Conservation (phyloP, 2,888 invertebrate genomes). For the Tortricodes alternella region DNA sequence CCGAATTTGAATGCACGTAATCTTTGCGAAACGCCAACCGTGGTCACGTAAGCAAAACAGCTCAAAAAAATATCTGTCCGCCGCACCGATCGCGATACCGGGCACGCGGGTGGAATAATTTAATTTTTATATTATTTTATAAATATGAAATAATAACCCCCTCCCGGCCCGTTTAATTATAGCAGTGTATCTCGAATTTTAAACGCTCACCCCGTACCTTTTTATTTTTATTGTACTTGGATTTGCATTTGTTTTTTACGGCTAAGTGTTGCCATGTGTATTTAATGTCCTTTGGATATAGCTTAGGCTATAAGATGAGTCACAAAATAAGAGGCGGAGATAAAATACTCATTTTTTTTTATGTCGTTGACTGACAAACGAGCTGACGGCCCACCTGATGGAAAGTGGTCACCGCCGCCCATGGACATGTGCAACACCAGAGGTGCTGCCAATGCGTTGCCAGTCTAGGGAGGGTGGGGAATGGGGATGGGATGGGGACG, state of each 20-base stretch:
- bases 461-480: too few relatives aligned
- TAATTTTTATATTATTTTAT: slow-evolving; percentile 72
- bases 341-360: too few relatives aligned
- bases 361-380: too few relatives aligned
- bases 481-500: too few relatives aligned
- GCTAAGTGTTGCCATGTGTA: slow-evolving; percentile 23
- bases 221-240: slow-evolving; percentile 68
- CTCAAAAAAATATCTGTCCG: slow-evolving; percentile 66
- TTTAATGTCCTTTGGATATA: too few relatives aligned
- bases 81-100: slow-evolving; percentile 78
- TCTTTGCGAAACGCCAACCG: slow-evolving; percentile 62
- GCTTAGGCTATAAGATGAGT: too few relatives aligned
- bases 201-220: slow-evolving; percentile 60
- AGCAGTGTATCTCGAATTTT: slow-evolving; percentile 66
- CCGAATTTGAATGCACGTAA: slow-evolving; percentile 68
- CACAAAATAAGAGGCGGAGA: too few relatives aligned
- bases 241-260: slow-evolving; percentile 61
- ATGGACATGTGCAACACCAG: too few relatives aligned
- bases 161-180: slow-evolving; percentile 57
- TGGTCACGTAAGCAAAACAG: slow-evolving; percentile 74
- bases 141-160: slow-evolving; percentile 66
- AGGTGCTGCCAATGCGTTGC: too few relatives aligned
- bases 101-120: slow-evolving; percentile 75
- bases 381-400: too few relatives aligned
- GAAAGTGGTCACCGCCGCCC: too few relatives aligned